These are phyloP conservation scores for Triplophysa yarkandensis DNA, from an alignment of 2,797 vertebrate species.

Conservation along the genomic window DNA sequence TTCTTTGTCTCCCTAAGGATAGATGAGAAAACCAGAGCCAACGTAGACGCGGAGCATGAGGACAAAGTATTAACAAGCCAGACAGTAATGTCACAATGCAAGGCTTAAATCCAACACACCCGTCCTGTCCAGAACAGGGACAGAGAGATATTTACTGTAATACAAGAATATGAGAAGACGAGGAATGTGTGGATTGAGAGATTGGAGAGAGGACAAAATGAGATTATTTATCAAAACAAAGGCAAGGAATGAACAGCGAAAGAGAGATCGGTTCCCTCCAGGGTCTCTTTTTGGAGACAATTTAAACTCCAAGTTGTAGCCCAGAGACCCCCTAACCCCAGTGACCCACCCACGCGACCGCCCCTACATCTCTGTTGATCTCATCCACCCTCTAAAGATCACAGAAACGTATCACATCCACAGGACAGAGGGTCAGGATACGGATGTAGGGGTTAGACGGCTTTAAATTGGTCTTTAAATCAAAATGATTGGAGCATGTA, in stretches of 20 bases:
- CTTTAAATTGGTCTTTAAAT: constrained; percentile 65
- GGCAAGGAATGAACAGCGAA: background rate
- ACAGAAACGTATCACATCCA: constrained; percentile 51
- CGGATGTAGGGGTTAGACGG: constrained; percentile 51
- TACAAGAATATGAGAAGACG: constrained; percentile 15
- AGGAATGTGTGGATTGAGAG: constrained; percentile 8
- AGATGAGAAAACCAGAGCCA: constrained; percentile 53
- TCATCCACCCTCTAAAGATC: constrained; percentile 58
- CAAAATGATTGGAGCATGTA: constrained; percentile 61
- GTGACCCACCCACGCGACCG: constrained; percentile 45
- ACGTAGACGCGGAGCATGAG: constrained; percentile 35
- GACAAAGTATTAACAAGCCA: constrained; percentile 46
- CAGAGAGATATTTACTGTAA: constrained; percentile 47
- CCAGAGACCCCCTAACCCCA: constrained; percentile 45
- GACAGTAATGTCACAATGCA: constrained; percentile 38
- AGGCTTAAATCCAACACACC: constrained; percentile 30
- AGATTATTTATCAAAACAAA: background rate
- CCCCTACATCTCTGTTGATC: constrained; percentile 57
- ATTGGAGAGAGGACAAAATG: constrained; percentile 17
- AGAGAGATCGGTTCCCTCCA: constrained; percentile 59
- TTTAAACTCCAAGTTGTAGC: constrained; percentile 60
- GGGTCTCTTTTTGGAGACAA: constrained; percentile 52
- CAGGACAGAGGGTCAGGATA: constrained; percentile 37
- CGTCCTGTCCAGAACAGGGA: constrained; percentile 5
- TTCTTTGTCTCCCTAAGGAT: constrained; percentile 19